These are phyloP conservation scores for Saguinus midas DNA, from an alignment of 2,113 vertebrate genomes.

Conservation along the genomic window DNA sequence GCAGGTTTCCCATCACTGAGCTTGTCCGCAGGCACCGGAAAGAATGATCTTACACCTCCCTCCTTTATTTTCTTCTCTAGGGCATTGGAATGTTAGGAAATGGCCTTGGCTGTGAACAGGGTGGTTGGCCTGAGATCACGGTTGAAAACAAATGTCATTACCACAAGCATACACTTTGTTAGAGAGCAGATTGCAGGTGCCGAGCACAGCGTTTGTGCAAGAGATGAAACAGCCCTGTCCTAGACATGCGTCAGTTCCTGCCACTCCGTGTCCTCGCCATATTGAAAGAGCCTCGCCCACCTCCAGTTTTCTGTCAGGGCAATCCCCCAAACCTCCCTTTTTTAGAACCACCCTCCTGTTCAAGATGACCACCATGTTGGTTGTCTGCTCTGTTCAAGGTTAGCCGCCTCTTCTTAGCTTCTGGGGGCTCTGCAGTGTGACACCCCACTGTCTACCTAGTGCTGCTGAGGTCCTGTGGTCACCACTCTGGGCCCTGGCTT, in stretches of 20 bases:
- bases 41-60: neutral
- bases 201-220: neutral
- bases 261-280: neutral
- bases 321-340: neutral
- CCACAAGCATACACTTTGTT: neutral
- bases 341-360: neutral
- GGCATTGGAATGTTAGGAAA: neutral
- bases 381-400: neutral
- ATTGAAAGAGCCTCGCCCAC: neutral
- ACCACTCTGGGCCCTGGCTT: neutral
- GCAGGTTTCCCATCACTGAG: rapidly evolving
- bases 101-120: neutral
- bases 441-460: rapidly evolving
- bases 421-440: neutral
- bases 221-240: neutral
- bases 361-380: too few relatives aligned
- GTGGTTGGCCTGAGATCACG: neutral
- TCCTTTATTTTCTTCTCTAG: neutral
- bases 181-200: neutral
- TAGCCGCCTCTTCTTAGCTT: neutral
- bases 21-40: neutral
- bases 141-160: neutral
- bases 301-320: neutral
- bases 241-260: neutral
- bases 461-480: neutral